These are phyloP conservation scores for Acanthornis magna DNA, from an alignment of 2,797 vertebrate species.

Conservation along the genomic window DNA sequence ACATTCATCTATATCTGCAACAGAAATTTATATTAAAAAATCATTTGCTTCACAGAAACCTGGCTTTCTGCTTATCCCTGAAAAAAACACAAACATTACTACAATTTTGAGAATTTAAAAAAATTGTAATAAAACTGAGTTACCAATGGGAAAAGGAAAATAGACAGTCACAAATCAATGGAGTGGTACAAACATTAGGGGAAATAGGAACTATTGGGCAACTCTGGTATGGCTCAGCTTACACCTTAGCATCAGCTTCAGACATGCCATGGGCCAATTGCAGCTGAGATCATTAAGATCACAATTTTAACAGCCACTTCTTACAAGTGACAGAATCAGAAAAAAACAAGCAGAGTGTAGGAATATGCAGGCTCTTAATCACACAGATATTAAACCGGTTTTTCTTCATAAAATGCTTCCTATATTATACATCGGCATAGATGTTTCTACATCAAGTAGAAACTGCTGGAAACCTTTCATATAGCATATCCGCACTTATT, in stretches of 20 bases:
- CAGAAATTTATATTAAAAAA: background rate
- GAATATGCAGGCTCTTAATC: background rate
- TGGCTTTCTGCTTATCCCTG: background rate
- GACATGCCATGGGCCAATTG: background rate
- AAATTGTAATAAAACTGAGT: background rate
- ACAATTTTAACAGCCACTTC: background rate
- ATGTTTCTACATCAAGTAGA: background rate
- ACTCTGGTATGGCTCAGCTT: background rate
- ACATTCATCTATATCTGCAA: conserved; percentile 94
- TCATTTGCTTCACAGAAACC: background rate
- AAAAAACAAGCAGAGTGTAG: background rate
- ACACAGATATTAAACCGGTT: background rate
- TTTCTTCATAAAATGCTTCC: background rate
- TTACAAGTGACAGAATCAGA: background rate
- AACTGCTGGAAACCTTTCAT: background rate
- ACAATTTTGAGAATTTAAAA: background rate
- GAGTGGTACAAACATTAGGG: background rate
- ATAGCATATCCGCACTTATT: background rate
- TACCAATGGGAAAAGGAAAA: background rate
- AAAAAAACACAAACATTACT: background rate
- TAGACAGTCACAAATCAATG: background rate
- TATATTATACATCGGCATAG: background rate
- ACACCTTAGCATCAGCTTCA: background rate
- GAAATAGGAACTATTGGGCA: background rate
- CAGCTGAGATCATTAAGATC: background rate